Evolutionary conservation across 2,888 invertebrate genomes (phyloP).

Genomic region (Liodrosophila aerea): DNA sequence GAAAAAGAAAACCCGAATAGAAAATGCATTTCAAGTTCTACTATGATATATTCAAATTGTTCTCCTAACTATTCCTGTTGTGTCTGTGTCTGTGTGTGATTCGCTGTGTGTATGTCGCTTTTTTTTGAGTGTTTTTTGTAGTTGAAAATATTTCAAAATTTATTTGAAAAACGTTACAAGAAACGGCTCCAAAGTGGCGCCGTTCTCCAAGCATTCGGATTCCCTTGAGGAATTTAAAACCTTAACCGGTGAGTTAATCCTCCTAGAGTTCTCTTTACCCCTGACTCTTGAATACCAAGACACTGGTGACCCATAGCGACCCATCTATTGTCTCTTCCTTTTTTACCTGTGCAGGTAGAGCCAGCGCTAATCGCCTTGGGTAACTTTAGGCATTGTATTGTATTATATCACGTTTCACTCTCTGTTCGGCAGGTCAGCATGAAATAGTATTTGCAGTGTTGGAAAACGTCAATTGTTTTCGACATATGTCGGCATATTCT

Average conservation of each 20-base stretch:
- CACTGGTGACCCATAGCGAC: no score
- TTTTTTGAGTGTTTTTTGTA: conserved; percentile 13
- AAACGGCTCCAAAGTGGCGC: conserved; percentile 80
- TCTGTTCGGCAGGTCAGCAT: background rate
- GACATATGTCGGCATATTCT: no score
- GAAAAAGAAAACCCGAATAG: no score
- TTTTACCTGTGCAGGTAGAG: background rate
- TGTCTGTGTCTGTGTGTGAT: conserved; percentile 4
- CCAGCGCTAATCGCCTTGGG: conserved; percentile 4
- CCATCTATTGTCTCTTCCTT: no score
- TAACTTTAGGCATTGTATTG: background rate
- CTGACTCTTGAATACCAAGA: no score
- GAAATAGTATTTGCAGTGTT: no score
- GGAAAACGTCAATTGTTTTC: no score
- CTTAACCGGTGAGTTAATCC: conserved; percentile 72
- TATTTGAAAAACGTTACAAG: conserved; percentile 64
- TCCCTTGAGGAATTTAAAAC: conserved; percentile 80
- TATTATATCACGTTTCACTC: conserved; percentile 6
- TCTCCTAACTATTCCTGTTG: background rate
- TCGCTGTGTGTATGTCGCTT: conserved; percentile 1
- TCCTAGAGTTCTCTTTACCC: background rate
- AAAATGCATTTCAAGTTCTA: background rate
- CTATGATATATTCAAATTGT: background rate
- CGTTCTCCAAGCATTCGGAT: conserved; percentile 80
- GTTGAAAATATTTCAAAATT: conserved; percentile 61